These are phyloP conservation scores for Chondrosia reniformis DNA, from an alignment of 37 sponge, comb jelly and placozoan genomes.

Conservation along the genomic window DNA sequence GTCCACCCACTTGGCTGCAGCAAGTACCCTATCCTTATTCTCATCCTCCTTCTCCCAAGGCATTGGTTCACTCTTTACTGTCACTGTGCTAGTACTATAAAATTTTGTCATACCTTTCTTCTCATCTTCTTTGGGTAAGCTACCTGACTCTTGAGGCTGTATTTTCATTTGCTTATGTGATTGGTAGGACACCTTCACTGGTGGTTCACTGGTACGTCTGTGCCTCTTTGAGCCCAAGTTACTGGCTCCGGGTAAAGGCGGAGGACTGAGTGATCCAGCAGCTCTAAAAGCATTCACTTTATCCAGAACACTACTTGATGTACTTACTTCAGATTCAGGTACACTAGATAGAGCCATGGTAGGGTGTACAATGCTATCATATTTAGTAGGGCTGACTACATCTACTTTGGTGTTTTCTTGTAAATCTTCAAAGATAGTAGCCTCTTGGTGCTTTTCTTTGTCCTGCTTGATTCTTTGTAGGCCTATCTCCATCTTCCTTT, in stretches of 20 bases:
- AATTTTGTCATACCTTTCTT: constrained; percentile 7
- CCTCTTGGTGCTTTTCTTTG: no score
- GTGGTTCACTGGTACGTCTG: not conserved
- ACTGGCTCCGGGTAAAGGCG: not conserved
- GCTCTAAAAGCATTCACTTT: not conserved
- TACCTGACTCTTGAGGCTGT: no score
- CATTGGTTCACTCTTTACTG: not conserved
- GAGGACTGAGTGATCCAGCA: not conserved
- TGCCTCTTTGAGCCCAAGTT: not conserved
- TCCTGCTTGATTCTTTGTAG: no score
- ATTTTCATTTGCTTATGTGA: no score
- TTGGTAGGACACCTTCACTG: no score
- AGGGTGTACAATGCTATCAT: no score
- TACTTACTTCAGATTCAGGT: no score
- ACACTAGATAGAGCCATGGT: no score
- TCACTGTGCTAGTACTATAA: not conserved
- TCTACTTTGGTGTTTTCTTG: no score
- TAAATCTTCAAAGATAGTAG: no score
- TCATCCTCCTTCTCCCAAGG: constrained; percentile 28
- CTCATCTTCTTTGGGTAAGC: not conserved
- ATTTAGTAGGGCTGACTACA: no score
- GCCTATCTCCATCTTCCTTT: no score
- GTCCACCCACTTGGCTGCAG: constrained; percentile 57
- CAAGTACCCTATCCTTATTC: constrained; percentile 18
- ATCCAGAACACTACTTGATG: constrained; percentile 17